These are phyloP conservation scores for Peucedramus taeniatus DNA, from an alignment of 2,113 vertebrate species.

Conservation along the genomic window DNA sequence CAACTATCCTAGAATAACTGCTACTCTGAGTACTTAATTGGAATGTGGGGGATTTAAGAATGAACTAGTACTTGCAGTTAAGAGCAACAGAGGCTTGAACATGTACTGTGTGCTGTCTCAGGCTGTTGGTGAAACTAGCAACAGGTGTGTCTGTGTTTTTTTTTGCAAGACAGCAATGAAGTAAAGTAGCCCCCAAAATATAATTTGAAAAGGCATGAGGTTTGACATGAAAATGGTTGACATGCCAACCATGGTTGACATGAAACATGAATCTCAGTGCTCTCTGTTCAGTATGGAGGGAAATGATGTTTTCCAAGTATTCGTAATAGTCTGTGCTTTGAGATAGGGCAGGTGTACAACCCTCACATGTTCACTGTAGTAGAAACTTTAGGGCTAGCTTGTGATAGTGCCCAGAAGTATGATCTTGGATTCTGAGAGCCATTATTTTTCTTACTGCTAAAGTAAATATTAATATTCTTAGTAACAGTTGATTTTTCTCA, in stretches of 20 bases:
- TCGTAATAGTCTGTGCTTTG: rapidly evolving
- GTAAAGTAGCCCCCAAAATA: neutral
- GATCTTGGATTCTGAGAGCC: neutral
- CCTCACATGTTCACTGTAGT: neutral
- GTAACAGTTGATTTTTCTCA: neutral
- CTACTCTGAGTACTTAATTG: neutral
- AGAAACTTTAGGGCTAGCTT: neutral
- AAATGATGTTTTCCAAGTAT: neutral
- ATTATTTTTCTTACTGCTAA: neutral
- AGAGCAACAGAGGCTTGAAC: neutral
- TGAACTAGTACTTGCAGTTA: neutral
- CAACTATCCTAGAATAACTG: neutral
- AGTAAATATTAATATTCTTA: neutral
- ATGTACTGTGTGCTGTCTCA: neutral
- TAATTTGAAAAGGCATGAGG: neutral
- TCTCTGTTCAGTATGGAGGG: neutral
- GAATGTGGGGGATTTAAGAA: neutral
- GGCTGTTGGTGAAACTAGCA: neutral
- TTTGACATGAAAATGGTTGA: neutral
- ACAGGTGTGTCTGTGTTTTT: neutral
- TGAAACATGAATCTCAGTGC: neutral
- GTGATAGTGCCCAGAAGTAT: neutral
- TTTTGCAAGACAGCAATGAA: neutral
- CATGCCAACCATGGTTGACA: too few species aligned
- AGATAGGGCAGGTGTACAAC: neutral